Evolutionary conservation across 2,113 vertebrate genomes (phyloP).

Genomic region (Lamprologus speciosus): DNA sequence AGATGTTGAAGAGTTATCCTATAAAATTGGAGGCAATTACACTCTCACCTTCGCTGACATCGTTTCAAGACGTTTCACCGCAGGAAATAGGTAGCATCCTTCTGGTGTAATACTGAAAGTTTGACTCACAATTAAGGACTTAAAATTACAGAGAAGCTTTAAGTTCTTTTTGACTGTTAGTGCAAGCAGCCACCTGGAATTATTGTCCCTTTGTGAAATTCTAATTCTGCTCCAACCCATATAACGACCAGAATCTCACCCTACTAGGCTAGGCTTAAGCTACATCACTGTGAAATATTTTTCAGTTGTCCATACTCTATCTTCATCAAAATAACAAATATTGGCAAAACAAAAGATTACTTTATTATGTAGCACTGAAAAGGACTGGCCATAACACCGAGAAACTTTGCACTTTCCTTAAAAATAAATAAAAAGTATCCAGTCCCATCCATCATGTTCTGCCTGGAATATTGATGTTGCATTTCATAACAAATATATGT

Average conservation of each 20-base stretch:
- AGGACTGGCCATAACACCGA: neutral
- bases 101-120: neutral
- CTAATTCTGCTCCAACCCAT: neutral
- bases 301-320: neutral
- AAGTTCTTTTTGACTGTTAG: neutral
- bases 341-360: neutral
- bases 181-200: neutral
- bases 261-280: neutral
- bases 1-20: constrained; percentile 13
- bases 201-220: neutral
- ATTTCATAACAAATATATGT: neutral
- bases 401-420: neutral
- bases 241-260: neutral
- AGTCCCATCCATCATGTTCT: neutral
- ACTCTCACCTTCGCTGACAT: neutral
- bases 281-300: neutral
- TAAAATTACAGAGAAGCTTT: neutral
- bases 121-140: neutral
- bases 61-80: neutral
- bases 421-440: neutral
- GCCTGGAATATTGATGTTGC: neutral
- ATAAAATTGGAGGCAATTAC: constrained; percentile 19
- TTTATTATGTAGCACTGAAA: neutral
- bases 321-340: neutral
- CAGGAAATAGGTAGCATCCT: neutral